Base-by-base conservation (phyloP, 2,888 invertebrate genomes). In the Blastobasis lacticolella region DNA sequence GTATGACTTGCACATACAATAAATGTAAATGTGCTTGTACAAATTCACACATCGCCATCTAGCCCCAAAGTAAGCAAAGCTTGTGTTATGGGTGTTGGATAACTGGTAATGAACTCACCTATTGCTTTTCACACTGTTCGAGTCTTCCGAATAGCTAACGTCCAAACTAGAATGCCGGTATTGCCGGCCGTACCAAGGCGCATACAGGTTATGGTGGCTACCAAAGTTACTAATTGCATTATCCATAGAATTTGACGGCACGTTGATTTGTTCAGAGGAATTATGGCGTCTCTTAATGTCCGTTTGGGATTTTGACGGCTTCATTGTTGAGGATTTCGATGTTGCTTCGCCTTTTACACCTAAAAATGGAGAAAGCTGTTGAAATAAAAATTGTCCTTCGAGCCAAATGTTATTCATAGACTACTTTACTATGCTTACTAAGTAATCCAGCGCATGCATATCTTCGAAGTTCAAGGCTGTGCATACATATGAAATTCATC, bases 111-210 rank as follows among this genome's bases (percentile, higher is more conserved):
- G 46, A 38, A 36, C 64, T 89, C 23, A 91, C 85, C 91, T 91
- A 55, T 89, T 90, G 63, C 90, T 90, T 52, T 92, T 91, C 72
- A 93, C 90, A 66, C 93, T 93, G 42, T 90, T 90, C 0, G 93
- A 93, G 71, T 92, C 93, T 64, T 93, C 93, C 0, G 93, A 93
- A 57, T 88, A 89, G 42, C 86, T 87, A 50, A 90, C 86, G 57
- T 87, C 90, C 52, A 87, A 68, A 53, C 90, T 90, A 0, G 81
- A 83, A 57, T 83, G 80, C 44, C 80, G 63, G 53, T 81, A 78
- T 58, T 78, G 75, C 1, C 70, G 57, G 50, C 76, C 70, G 66
- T 85, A 83, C 77, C 86, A 86, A 23, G 87, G 86, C 2, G 71
- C 69, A 57, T 84, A 77, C 48, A 85, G 52, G 49, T 78, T 85